These are phyloP conservation scores for Ornithorhynchus anatinus DNA, from an alignment of 2,113 vertebrate species.

Conservation along the genomic window DNA sequence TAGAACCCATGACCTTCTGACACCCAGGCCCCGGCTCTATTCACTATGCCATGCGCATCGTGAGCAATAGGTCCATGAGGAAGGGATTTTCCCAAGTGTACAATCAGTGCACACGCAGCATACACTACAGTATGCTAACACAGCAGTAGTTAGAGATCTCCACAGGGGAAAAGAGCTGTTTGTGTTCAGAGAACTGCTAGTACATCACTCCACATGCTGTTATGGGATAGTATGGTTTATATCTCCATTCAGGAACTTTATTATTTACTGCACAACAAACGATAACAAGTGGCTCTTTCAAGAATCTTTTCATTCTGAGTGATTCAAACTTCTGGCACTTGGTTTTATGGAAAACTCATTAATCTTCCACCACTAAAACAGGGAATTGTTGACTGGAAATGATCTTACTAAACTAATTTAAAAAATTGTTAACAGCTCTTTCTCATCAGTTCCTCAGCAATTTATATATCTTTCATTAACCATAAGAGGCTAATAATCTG, in stretches of 20 bases:
- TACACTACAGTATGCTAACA: background rate
- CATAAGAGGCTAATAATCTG: conserved; percentile 35
- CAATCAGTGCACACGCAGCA: background rate
- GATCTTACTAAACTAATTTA: conserved; percentile 66
- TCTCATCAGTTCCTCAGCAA: conserved; percentile 62
- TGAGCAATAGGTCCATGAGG: too few species aligned
- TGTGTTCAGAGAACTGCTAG: conserved; percentile 46
- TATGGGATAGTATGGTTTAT: conserved; percentile 62
- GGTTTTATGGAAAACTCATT: conserved; percentile 72
- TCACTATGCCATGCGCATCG: background rate
- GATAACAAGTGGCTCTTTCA: conserved; percentile 72
- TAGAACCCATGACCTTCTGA: background rate
- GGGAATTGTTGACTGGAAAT: conserved; percentile 68
- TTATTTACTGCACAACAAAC: conserved; percentile 71
- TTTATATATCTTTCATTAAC: conserved; percentile 54
- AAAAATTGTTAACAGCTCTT: conserved; percentile 55
- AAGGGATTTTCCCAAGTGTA: background rate
- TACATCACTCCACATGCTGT: conserved; percentile 33
- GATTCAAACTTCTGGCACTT: conserved; percentile 76
- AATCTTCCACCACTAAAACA: conserved; percentile 67
- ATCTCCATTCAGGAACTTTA: conserved; percentile 58
- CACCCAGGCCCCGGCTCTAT: background rate
- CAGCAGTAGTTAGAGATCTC: conserved; percentile 42
- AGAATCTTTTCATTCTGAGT: conserved; percentile 62
- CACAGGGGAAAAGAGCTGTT: conserved; percentile 29